Conservation (phyloP, 2,113 vertebrate species). For the Callopanchax toddi region DNA sequence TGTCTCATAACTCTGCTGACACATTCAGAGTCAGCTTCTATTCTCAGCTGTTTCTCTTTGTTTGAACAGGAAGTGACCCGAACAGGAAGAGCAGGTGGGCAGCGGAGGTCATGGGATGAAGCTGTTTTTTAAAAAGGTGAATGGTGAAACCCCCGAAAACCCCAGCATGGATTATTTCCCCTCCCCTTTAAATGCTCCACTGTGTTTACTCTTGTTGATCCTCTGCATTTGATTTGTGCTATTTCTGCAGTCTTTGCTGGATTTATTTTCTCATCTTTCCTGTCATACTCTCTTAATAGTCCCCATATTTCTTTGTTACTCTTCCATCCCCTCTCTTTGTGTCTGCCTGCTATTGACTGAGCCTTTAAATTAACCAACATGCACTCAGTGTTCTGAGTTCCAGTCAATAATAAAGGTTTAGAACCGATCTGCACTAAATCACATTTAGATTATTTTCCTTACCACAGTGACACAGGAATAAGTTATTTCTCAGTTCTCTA, state of each 20-base stretch:
- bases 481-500: not conserved
- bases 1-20: conserved; percentile 57
- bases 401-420: conserved; percentile 12
- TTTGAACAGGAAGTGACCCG: conserved; percentile 44
- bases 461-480: not conserved
- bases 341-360: conserved; percentile 1
- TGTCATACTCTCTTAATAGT: not conserved
- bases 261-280: conserved; percentile 3
- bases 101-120: too few species aligned
- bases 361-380: conserved; percentile 28
- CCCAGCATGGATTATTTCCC: too few species aligned
- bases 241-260: not conserved
- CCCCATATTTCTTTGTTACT: conserved; percentile 7
- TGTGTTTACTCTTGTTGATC: too few species aligned
- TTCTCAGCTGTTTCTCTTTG: conserved; percentile 58
- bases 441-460: conserved; percentile 14
- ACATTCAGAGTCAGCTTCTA: conserved; percentile 52
- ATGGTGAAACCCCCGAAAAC: too few species aligned
- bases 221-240: too few species aligned
- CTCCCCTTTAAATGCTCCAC: too few species aligned
- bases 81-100: conserved; percentile 14
- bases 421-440: not conserved
- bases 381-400: conserved; percentile 15
- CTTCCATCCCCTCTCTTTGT: not conserved
- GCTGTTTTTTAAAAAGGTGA: too few species aligned